Percentiles rank a stretch among this genome's conserved stretches.
These are phyloP conservation scores for Metellina segmentata DNA, from an alignment of 2,888 invertebrate genomes.

Conservation along the genomic window DNA sequence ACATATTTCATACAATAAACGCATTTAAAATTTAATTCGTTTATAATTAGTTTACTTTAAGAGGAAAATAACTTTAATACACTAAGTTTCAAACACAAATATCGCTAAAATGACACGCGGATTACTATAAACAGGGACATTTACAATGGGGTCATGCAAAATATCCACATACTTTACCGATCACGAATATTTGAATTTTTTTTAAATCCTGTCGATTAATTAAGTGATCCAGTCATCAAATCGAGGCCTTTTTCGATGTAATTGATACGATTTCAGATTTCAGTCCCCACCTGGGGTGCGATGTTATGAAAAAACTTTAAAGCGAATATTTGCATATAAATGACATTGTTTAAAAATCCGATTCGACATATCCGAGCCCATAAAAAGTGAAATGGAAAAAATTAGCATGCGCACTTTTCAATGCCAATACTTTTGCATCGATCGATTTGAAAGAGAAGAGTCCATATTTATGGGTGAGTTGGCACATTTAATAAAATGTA, in stretches of 20 bases:
- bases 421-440: constrained; percentile 76
- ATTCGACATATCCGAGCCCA: constrained; percentile 36
- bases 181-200: background rate
- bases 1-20: too few relatives aligned
- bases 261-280: too few relatives aligned
- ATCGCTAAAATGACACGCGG: background rate
- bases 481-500: constrained; percentile 69
- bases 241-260: background rate
- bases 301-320: too few relatives aligned
- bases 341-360: constrained; percentile 6
- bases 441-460: constrained; percentile 74
- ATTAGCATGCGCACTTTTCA: constrained; percentile 76
- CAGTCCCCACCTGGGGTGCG: too few relatives aligned
- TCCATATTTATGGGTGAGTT: constrained; percentile 76
- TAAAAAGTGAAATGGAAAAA: constrained; percentile 73
- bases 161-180: background rate
- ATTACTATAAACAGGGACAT: background rate
- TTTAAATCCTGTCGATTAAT: background rate
- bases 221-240: background rate
- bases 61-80: too few relatives aligned
- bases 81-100: background rate
- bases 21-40: too few relatives aligned
- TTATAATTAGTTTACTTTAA: too few relatives aligned
- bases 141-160: background rate
- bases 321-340: constrained; percentile 6